Conservation (phyloP, 2,888 invertebrate species). For the Sympetrum striolatum region DNA sequence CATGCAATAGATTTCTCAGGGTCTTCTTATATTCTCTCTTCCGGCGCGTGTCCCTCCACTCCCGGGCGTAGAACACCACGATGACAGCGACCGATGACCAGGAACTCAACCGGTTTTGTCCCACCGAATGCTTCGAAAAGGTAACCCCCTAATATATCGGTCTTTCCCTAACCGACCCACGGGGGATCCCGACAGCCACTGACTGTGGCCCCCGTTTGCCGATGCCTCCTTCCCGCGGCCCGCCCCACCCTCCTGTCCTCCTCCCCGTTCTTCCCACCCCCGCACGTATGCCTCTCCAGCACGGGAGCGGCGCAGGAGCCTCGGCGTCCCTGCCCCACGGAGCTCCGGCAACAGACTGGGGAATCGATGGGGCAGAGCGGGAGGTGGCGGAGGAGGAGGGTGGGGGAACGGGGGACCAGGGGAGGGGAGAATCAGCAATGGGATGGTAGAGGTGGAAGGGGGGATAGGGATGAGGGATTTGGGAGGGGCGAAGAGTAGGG, state of each 20-base stretch:
- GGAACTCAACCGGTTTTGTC: not conserved
- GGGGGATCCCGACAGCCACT: not conserved
- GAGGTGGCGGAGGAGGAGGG: conserved; percentile 23
- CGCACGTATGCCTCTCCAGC: not conserved
- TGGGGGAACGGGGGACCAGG: not conserved
- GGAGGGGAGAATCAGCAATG: not conserved
- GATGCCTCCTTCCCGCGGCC: not conserved
- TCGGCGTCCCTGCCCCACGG: conserved; percentile 22
- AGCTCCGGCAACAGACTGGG: conserved; percentile 41
- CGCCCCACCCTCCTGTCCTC: not conserved
- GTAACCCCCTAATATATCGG: not conserved
- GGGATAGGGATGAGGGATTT: not conserved
- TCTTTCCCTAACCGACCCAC: conserved; percentile 1
- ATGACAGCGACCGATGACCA: not conserved
- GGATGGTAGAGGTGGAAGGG: not conserved
- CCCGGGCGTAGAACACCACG: not conserved
- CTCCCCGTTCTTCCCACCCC: not conserved
- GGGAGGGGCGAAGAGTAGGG: not conserved
- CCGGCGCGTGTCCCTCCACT: not conserved
- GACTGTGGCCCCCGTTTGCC: conserved; percentile 2
- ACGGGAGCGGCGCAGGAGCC: not conserved
- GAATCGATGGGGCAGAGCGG: conserved; percentile 39
- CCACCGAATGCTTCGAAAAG: not conserved
- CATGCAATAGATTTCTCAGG: not conserved
- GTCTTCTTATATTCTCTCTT: not conserved